Conservation (phyloP, 2,113 vertebrate genomes). For the Capra hircus region DNA sequence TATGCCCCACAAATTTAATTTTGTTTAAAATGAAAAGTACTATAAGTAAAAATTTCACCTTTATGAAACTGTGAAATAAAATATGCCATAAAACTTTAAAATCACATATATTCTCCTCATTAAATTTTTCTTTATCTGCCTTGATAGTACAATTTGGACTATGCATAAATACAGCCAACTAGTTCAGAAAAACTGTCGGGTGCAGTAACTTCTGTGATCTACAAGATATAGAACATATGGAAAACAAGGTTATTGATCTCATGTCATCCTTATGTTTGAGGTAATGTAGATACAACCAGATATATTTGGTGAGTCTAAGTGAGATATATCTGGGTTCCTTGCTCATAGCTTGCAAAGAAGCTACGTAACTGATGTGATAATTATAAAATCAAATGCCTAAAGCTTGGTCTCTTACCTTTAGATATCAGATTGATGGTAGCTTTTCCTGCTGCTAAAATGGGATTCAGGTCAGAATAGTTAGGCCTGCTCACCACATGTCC, state of each 20-base stretch:
- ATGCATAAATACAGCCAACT: not conserved
- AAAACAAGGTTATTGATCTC: not conserved
- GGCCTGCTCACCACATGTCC: slow-evolving; percentile 84
- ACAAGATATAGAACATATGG: not conserved
- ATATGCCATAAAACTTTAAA: not conserved
- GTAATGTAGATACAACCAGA: not conserved
- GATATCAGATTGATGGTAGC: slow-evolving; percentile 81
- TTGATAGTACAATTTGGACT: not conserved
- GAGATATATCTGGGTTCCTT: not conserved
- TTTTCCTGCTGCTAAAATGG: slow-evolving; percentile 84
- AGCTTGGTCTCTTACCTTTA: slow-evolving; percentile 71
- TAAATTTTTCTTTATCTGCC: not conserved
- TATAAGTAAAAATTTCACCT: not conserved
- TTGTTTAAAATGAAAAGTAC: not conserved
- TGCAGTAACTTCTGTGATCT: not conserved
- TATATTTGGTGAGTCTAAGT: not conserved
- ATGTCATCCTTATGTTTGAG: not conserved
- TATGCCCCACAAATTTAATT: not conserved
- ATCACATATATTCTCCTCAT: not conserved
- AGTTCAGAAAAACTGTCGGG: not conserved
- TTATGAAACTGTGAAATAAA: not conserved
- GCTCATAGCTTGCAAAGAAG: not conserved
- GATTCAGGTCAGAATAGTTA: slow-evolving; percentile 87
- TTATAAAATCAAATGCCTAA: not conserved
- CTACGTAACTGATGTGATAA: not conserved